These are phyloP conservation scores for Oreotragus oreotragus DNA, from an alignment of 2,113 vertebrate species.

Conservation along the genomic window DNA sequence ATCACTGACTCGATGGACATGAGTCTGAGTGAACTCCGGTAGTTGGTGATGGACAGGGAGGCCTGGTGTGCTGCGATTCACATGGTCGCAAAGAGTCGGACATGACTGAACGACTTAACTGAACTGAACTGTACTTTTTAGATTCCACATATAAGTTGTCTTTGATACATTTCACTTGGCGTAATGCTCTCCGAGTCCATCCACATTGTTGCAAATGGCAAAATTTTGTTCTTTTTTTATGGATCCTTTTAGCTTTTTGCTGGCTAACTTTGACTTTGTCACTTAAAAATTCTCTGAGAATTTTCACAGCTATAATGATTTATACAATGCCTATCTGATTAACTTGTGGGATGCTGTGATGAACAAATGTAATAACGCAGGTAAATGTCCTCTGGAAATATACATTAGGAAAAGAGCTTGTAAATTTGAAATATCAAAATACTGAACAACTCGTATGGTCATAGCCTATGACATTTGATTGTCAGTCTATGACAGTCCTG, in stretches of 20 bases:
- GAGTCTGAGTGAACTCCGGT: no score
- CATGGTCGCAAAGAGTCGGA: accelerated
- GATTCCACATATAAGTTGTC: not conserved
- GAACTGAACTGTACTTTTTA: not conserved
- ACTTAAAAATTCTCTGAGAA: not conserved
- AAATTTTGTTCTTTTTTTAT: not conserved
- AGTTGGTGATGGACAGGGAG: no score
- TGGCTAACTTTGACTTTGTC: not conserved
- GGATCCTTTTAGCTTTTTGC: not conserved
- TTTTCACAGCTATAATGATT: not conserved
- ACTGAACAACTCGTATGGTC: not conserved
- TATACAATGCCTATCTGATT: not conserved
- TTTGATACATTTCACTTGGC: not conserved
- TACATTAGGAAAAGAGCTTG: not conserved
- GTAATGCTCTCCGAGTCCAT: not conserved
- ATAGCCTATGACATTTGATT: not conserved
- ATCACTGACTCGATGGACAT: accelerated
- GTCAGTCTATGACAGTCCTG: no score
- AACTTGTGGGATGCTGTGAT: not conserved
- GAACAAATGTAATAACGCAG: not conserved
- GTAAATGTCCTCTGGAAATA: not conserved
- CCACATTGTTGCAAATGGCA: not conserved
- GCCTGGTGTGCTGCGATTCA: no score
- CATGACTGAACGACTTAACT: no score
- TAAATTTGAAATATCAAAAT: not conserved